Conservation (phyloP, 2,888 invertebrate genomes). For the Oligia latruncula region DNA sequence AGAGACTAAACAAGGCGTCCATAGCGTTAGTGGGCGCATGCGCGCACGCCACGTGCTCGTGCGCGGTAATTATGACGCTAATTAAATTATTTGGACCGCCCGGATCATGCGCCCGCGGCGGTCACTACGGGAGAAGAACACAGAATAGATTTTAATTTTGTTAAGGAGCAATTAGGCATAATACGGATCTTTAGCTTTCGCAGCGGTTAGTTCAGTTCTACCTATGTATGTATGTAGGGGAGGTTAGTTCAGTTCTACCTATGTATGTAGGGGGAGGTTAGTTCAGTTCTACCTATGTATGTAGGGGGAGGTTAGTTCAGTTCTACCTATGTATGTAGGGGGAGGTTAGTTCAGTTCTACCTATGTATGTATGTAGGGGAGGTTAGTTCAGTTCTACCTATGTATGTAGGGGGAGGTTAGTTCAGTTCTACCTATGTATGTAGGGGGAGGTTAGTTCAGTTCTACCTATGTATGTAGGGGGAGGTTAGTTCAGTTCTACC, state of each 20-base stretch:
- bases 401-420: neutral
- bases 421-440: neutral
- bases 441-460: neutral
- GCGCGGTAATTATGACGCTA: slow-evolving; percentile 73
- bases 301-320: neutral
- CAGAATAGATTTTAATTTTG: slow-evolving; percentile 31
- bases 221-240: neutral
- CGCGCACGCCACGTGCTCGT: slow-evolving; percentile 51
- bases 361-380: neutral
- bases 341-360: neutral
- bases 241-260: too few relatives aligned
- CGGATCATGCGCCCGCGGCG: slow-evolving; percentile 74
- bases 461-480: neutral
- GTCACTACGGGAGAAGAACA: slow-evolving; percentile 41
- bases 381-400: neutral
- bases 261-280: neutral
- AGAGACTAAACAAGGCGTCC: slow-evolving; percentile 37
- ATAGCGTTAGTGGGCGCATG: slow-evolving; percentile 15
- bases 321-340: too few relatives aligned
- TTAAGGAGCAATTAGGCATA: slow-evolving; percentile 25
- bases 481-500: neutral
- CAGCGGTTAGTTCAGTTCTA: neutral
- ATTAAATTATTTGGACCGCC: slow-evolving; percentile 82
- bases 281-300: too few relatives aligned
- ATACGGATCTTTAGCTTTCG: neutral